Evolutionary conservation across 2,797 vertebrate species (phyloP).

Genomic region (Enteromius unitaeniatus): DNA sequence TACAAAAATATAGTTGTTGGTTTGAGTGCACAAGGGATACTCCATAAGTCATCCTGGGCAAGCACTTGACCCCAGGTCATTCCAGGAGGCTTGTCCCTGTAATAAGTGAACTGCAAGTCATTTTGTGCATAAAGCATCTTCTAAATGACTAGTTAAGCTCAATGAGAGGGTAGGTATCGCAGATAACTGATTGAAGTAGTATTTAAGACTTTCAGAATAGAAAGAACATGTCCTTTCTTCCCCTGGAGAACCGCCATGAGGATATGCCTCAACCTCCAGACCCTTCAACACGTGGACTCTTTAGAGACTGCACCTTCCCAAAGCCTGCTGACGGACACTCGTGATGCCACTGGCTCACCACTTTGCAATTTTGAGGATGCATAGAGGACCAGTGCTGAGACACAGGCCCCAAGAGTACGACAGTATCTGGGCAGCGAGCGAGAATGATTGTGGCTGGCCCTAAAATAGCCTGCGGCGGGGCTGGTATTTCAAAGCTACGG

Average conservation of each 20-base stretch:
- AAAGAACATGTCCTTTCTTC: background rate
- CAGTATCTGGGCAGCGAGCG: slow-evolving; percentile 58
- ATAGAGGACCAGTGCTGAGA: slow-evolving; percentile 59
- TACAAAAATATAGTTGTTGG: background rate
- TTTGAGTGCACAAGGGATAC: background rate
- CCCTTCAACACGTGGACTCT: background rate
- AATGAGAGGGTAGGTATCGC: background rate
- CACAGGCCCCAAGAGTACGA: slow-evolving; percentile 50
- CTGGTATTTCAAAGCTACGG: slow-evolving; percentile 74
- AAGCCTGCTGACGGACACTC: slow-evolving; percentile 38
- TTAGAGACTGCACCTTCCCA: slow-evolving; percentile 39
- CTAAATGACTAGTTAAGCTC: slow-evolving; percentile 7
- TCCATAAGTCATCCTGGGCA: background rate
- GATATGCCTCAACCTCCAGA: slow-evolving; percentile 19
- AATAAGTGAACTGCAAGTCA: slow-evolving; percentile 5
- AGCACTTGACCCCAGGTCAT: background rate
- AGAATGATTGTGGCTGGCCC: slow-evolving; percentile 66
- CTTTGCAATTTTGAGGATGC: slow-evolving; percentile 68
- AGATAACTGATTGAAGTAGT: background rate
- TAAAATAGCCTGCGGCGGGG: slow-evolving; percentile 72
- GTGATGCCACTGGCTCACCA: slow-evolving; percentile 59
- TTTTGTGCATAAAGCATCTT: background rate
- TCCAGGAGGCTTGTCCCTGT: background rate
- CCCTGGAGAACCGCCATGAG: background rate
- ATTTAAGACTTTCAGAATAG: background rate